A percentile compares a stretch with the other conserved stretches of the same genome.
Evolutionary conservation across 2,797 vertebrate genomes (phyloP).

Genomic region (Tokudaia tokunoshimensis): DNA sequence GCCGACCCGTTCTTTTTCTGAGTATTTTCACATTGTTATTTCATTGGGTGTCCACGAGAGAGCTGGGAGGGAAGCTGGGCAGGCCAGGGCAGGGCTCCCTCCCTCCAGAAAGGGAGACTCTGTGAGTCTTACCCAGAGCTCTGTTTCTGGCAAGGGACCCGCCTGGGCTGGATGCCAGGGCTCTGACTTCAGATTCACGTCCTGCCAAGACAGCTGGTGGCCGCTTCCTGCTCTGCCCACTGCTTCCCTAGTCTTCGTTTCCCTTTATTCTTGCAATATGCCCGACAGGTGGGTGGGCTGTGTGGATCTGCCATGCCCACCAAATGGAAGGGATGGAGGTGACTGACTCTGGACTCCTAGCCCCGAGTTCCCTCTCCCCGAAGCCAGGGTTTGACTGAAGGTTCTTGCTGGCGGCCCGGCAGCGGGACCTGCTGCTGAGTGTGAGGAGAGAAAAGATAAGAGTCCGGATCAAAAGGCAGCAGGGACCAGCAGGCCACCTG

Average conservation of each 20-base stretch:
- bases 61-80: not conserved
- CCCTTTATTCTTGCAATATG: not conserved
- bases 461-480: constrained; percentile 56
- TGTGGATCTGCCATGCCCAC: not conserved
- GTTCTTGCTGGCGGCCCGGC: not conserved
- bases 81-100: not conserved
- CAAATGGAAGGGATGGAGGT: accelerated
- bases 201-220: constrained; percentile 43
- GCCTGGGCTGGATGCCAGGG: constrained; percentile 4
- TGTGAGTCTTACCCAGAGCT: not conserved
- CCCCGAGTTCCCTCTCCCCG: accelerated
- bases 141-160: not conserved
- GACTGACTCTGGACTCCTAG: accelerated
- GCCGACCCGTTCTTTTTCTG: not conserved
- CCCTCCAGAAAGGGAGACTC: not conserved
- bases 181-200: not conserved
- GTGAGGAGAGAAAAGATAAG: not conserved
- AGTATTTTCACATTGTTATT: constrained; percentile 28
- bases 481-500: constrained; percentile 22
- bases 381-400: not conserved
- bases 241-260: not conserved
- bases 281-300: not conserved
- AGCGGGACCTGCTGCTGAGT: not conserved
- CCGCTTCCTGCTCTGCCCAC: not conserved
- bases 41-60: not conserved